These are phyloP conservation scores for Tarsius wallacei DNA, from an alignment of 2,797 vertebrate genomes.

Conservation along the genomic window DNA sequence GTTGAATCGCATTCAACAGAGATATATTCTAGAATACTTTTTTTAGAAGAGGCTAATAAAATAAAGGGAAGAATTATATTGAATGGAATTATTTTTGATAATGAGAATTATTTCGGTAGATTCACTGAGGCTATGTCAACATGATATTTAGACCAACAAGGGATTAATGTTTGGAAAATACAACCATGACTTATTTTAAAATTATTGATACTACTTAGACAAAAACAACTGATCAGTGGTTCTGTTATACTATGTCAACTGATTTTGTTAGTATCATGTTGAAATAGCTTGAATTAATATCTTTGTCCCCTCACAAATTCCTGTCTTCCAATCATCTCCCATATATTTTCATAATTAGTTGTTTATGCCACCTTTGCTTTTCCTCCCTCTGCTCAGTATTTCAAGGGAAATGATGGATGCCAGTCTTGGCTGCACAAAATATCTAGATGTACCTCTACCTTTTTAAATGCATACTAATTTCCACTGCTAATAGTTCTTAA, in stretches of 20 bases:
- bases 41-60: conserved; percentile 87
- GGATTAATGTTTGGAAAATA: conserved; percentile 37
- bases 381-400: conserved; percentile 49
- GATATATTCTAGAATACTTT: conserved; percentile 88
- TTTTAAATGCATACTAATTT: conserved; percentile 68
- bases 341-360: conserved; percentile 76
- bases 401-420: conserved; percentile 47
- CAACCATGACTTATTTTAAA: conserved; percentile 45
- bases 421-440: conserved; percentile 68
- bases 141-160: conserved; percentile 79
- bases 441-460: conserved; percentile 12
- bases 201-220: conserved; percentile 35
- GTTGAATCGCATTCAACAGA: conserved; percentile 85
- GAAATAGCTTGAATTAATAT: conserved; percentile 84
- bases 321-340: conserved; percentile 84
- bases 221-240: conserved; percentile 32
- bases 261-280: conserved; percentile 81
- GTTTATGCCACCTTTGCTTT: conserved; percentile 16
- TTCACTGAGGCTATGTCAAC: conserved; percentile 83
- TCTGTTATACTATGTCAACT: conserved; percentile 31
- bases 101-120: conserved; percentile 86
- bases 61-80: conserved; percentile 86
- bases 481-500: conserved; percentile 60
- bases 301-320: conserved; percentile 74
- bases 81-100: conserved; percentile 89